phyloP scores from a whole-genome alignment of 2,113 vertebrate species.

The Rattus rattus region DNA sequence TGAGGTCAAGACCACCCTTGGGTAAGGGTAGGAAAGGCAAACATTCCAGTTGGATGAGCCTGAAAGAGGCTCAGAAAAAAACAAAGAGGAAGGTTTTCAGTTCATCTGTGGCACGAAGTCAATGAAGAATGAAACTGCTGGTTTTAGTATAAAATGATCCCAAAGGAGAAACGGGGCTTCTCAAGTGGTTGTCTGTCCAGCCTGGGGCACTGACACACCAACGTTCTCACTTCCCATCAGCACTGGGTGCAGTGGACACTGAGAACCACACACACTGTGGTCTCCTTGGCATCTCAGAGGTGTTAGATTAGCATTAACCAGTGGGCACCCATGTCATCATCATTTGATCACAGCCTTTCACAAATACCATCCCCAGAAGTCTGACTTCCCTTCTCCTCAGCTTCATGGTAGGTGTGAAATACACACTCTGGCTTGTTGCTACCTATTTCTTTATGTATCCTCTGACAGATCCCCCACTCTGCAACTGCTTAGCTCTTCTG shows the following conservation, averaged over 20 bases:
- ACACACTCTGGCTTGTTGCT: neutral
- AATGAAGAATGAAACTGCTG: neutral
- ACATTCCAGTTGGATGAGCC: neutral
- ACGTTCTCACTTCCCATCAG: neutral
- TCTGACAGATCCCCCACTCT: neutral
- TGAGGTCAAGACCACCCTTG: neutral
- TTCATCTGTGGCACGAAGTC: neutral
- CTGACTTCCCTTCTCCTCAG: slow-evolving; percentile 27
- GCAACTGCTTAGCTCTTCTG: neutral
- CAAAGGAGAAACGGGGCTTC: neutral
- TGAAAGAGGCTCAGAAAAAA: neutral
- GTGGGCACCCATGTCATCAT: slow-evolving; percentile 38
- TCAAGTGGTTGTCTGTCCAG: neutral
- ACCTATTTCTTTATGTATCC: neutral
- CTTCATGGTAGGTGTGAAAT: slow-evolving; percentile 12
- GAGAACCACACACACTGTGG: fast-evolving
- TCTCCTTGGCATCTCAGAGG: neutral
- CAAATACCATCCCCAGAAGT: slow-evolving; percentile 45
- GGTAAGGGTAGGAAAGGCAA: neutral
- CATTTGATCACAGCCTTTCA: slow-evolving; percentile 64
- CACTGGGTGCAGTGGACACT: fast-evolving
- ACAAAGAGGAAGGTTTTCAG: neutral
- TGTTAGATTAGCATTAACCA: slow-evolving; percentile 3
- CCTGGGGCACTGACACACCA: neutral
- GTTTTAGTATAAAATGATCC: neutral